These are phyloP conservation scores for Bryconaethiops microstoma DNA, from an alignment of 2,797 vertebrate species.

Conservation along the genomic window DNA sequence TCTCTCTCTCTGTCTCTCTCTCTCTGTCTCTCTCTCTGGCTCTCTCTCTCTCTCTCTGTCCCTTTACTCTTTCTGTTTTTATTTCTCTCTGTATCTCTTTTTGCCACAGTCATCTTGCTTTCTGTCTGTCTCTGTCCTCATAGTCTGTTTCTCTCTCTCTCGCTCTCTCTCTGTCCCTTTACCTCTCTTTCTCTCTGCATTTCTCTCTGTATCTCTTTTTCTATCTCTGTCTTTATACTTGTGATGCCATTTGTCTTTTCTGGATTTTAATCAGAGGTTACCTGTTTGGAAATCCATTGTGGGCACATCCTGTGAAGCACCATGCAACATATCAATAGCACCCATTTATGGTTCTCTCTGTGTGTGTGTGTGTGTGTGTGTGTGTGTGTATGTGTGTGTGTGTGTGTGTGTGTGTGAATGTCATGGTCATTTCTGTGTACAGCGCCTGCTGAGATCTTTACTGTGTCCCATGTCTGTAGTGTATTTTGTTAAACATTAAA, in stretches of 20 bases:
- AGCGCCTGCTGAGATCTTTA: slow-evolving; percentile 3
- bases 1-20: background rate
- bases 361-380: background rate
- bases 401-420: background rate
- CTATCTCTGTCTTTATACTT: slow-evolving; percentile 59
- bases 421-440: background rate
- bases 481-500: slow-evolving; percentile 24
- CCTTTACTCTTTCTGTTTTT: background rate
- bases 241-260: background rate
- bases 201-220: slow-evolving; percentile 44
- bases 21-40: background rate
- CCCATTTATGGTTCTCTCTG: slow-evolving; percentile 1
- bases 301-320: background rate
- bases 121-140: slow-evolving; percentile 47
- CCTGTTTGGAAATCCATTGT: background rate
- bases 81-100: background rate
- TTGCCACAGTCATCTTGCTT: background rate
- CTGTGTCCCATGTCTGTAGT: background rate
- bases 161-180: slow-evolving; percentile 51
- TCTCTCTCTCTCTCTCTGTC: background rate
- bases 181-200: background rate
- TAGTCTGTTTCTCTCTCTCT: slow-evolving; percentile 18
- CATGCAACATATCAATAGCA: background rate
- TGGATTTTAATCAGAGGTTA: background rate
- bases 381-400: background rate